These are phyloP conservation scores for Oncorhynchus masou DNA, from an alignment of 2,113 vertebrate genomes.

Conservation along the genomic window DNA sequence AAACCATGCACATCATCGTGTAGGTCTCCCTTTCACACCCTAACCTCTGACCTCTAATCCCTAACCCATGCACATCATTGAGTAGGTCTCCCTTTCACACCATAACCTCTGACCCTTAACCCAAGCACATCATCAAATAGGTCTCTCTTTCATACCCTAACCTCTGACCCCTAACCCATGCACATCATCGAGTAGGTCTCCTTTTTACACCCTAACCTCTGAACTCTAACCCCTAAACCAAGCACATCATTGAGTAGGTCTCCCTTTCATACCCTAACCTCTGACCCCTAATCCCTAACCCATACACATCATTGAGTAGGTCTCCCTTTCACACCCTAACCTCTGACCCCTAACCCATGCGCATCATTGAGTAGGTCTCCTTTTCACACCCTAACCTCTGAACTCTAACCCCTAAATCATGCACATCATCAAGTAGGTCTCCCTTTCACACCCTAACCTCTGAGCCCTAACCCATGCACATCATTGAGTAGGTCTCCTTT, in stretches of 20 bases:
- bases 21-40: too few relatives aligned
- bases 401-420: constrained; percentile 54
- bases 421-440: constrained; percentile 43
- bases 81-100: too few relatives aligned
- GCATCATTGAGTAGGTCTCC: constrained; percentile 39
- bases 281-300: constrained; percentile 33
- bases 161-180: too few relatives aligned
- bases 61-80: too few relatives aligned
- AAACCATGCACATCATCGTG: too few relatives aligned
- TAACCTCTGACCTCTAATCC: too few relatives aligned
- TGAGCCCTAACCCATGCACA: too few relatives aligned
- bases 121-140: constrained; percentile 93
- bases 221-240: too few relatives aligned
- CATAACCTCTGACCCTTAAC: too few relatives aligned
- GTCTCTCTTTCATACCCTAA: constrained; percentile 12
- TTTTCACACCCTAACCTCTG: too few relatives aligned
- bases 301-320: constrained; percentile 81
- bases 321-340: constrained; percentile 9
- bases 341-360: constrained; percentile 58
- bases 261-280: neutral
- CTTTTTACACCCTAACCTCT: neutral
- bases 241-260: constrained; percentile 61
- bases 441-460: too few relatives aligned
- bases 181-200: constrained; percentile 71
- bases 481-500: too few relatives aligned